Percentiles rank a stretch among this genome's conserved stretches.
phyloP scores from a whole-genome alignment of 2,888 invertebrate genomes.

The Protonemura montana region DNA sequence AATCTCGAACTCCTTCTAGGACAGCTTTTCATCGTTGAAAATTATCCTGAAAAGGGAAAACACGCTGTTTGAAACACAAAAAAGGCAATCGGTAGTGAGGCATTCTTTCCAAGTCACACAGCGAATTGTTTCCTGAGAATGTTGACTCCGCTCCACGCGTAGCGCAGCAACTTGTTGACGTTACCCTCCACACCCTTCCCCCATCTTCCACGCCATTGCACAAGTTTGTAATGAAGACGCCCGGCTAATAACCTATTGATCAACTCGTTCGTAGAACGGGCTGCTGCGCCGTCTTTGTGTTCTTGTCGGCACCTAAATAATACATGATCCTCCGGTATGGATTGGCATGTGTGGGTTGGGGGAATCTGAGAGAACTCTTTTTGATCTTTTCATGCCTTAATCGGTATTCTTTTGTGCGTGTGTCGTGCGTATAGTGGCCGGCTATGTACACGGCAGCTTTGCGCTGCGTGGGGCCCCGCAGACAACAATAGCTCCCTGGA shows the following conservation, averaged over 20 bases:
- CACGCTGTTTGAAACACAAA: no score
- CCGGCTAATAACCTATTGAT: background rate
- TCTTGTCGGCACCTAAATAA: background rate
- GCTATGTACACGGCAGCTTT: background rate
- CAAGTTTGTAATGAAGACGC: background rate
- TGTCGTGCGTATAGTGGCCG: background rate
- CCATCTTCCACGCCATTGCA: background rate
- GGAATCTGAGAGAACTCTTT: background rate
- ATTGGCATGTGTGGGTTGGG: background rate
- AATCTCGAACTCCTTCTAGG: no score
- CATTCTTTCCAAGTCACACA: no score
- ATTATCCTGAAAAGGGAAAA: no score
- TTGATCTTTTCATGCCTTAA: slow-evolving; percentile 7
- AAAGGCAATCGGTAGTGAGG: no score
- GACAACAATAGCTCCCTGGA: background rate
- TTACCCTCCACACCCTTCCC: no score
- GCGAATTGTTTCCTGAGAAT: no score
- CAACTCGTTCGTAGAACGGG: background rate
- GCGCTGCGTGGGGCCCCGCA: background rate
- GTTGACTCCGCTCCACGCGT: no score
- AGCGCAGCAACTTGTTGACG: no score
- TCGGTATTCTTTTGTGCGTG: background rate
- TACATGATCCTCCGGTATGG: background rate
- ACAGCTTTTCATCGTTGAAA: no score
- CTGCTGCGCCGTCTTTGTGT: background rate